Base-by-base conservation (phyloP, 2,797 vertebrate species). In the Siniperca scherzeri region DNA sequence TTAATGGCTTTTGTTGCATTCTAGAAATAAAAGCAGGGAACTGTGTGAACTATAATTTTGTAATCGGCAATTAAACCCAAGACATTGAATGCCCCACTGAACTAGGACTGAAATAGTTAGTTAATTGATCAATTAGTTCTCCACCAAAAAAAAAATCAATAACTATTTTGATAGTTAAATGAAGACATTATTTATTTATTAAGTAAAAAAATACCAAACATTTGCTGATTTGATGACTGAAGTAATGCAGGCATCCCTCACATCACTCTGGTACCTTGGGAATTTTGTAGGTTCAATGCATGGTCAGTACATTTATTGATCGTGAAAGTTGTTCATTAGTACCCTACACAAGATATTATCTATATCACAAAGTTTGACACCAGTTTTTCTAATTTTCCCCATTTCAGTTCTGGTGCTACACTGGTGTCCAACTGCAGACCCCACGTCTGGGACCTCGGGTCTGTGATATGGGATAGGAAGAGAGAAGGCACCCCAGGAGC, bases 1-100 rank as follows among this genome's bases (percentile, higher is more conserved):
- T 98, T 98, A 91, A 95, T 95, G 89, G 96, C 96, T 97, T 99
- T 99, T 48, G 93, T 95, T 83, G 93, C 92, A 66, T 92, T 95
- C 94, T 95, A 19, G 1, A 70, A 56, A 68, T 6, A n/a, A 69
- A 74, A 78, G 11, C 12, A 67, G 19, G 13, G 16, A 33, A 57
- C 3, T 33, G 25, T 70, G 30, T 8, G 38, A 27, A 13, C 38
- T 53, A 2, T 22, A 3, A 48, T 42, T 77, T 1, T 57, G 4
- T 50, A 46, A n/a, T 38, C 1, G 7, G 10, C 27, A 1, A 25
- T 57, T 22, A 50, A 46, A 70, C 38, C 12, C 33, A 5, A 17
- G 56, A 62, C 3, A 3, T 25, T 33, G 40, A 4, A 50, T 56
- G 19, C 19, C 46, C 19, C 7, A 19, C 3, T 42, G 19, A 27